Base-by-base conservation (phyloP, 2,888 invertebrate genomes). In the Marronus borbonicus region DNA sequence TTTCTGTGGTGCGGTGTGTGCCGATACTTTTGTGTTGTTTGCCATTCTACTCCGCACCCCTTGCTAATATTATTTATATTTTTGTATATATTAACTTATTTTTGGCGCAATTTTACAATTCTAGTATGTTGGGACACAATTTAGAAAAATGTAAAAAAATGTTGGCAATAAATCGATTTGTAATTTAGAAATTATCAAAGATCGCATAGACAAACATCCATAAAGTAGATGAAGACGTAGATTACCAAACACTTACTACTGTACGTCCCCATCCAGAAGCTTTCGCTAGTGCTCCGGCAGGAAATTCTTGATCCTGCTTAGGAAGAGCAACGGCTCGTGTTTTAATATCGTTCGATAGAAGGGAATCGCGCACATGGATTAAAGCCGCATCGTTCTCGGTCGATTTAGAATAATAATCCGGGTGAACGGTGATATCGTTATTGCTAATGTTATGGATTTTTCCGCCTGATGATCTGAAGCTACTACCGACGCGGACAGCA, bases 311-410 rank as follows among this genome's bases (percentile, higher is more conserved):
- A 20, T 72, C 79, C 14, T 58, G 65, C 10, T 76, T n/a, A 17
- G 82, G 80, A 58, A 82, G 49, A 14, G 14, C 50, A 4, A 79
- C 55, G 3, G 28, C 44, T 12, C 17, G 28, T n/a, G 69, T 50
- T 20, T 66, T 70, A n/a, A 66, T 3, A 7, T 58, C 17, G 7
- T 76, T 77, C 39, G 75, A 4, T 17, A 12, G 75, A 49, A 58
- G 82, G 39, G 74, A 39, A 12, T 2, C 70, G 76, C 80, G 55
- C 74, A 87, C 87, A 84, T 85, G 77, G 20, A 88, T 76, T 12
- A 88, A 79, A 31, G 86, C 86, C 10, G 86, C 83, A 65, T 87
- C 88, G 64, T 84, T 86, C 78, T 87, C 85, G n/a, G 82, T 80
- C 5, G 82, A 81, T 2, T 55, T 24, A 1, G 31, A 20, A 74